Base-by-base conservation (phyloP, 2,888 invertebrate species). In the Drosophila austrosaltans region DNA sequence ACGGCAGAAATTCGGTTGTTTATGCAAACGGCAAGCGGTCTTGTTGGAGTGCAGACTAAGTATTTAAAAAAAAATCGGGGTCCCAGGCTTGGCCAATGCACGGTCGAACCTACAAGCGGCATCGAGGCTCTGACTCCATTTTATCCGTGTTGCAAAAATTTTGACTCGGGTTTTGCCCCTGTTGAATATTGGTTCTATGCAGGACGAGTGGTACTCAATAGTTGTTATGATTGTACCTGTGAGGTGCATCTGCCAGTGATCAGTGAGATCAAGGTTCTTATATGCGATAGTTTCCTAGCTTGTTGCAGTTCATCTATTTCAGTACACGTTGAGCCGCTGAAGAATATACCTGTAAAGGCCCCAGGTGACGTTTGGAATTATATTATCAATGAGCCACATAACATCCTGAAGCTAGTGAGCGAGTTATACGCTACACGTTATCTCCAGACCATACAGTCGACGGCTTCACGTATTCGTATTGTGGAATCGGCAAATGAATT, bases 181-280 rank as follows among this genome's bases (percentile, higher is more conserved):
- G 7, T 75, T 0, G 48, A 63, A 4, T 77, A 53, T 16, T 79
- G 56, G 44, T 75, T 54, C 16, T 87, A 75, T 40, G 77, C 77
- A 2, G 39, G 48, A 1, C 10, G 36, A 0, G 67, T 87, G 3
- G 28, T 89, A 1, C 25, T 89, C 0, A 56, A 28, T 1, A 44
- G 1, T 6, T 89, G 88, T 48, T 0, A 5, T 0, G 8, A 44
- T 0, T 82, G 82, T 32, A 4, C 10, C 0, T 84, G 89, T 4
- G 0, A 4, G 0, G 0, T 64, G 0, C 16, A 40, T 32, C 44
- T 84, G 22, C 88, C 85, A 0, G 1, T 8, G 0, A 2, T 68
- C 0, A 7, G 3, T 0, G 0, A 0, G 0, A 25, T 83, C 1
- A 40, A 36, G 5, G 69, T 79, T 2, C 42, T 81, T 2, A 36